Evolutionary conservation across 2,888 invertebrate genomes (phyloP), one percentile per base, ranked within the genome.

Genomic region (Caenorhabditis angaria): DNA sequence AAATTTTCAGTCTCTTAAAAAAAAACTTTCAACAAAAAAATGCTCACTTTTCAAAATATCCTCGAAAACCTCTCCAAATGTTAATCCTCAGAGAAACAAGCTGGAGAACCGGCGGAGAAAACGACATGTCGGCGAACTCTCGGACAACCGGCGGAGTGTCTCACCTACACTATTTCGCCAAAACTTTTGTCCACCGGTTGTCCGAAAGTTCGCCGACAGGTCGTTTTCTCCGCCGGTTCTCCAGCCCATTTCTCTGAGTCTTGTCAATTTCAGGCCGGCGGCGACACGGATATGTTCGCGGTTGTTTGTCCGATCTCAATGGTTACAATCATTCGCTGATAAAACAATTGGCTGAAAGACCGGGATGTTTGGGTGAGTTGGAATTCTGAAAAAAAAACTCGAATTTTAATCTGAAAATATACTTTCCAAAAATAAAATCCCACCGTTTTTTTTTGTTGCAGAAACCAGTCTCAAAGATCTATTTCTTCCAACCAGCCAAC

Each of bases 221-320:
- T n/a, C n/a, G n/a, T n/a, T n/a, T n/a, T n/a, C n/a, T n/a, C n/a
- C n/a, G n/a, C n/a, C n/a, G n/a, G n/a, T n/a, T n/a, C n/a, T n/a
- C n/a, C n/a, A n/a, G n/a, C n/a, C n/a, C n/a, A n/a, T n/a, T n/a
- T n/a, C n/a, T n/a, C n/a, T n/a, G n/a, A n/a, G n/a, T n/a, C n/a
- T n/a, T n/a, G n/a, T n/a, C n/a, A 1, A 22, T 75, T 81, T 58
- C 55, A 86, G 86, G 86, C 22, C 70, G 85, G 60, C 73, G 83
- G 61, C 79, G 85, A 56, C 76, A 76, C 70, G 85, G 85, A 32
- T 87, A 82, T 69, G 80, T 87, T 82, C 76, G 87, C 18, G 87
- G 87, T n/a, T 86, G 86, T 75, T 75, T 87, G 53, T 83, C 84
- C 4, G 86, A 87, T 77, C 78, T 87, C 24, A 71, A 74, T 35